These are phyloP conservation scores for Agriopis leucophaearia DNA, from an alignment of 2,888 invertebrate species.

Conservation along the genomic window DNA sequence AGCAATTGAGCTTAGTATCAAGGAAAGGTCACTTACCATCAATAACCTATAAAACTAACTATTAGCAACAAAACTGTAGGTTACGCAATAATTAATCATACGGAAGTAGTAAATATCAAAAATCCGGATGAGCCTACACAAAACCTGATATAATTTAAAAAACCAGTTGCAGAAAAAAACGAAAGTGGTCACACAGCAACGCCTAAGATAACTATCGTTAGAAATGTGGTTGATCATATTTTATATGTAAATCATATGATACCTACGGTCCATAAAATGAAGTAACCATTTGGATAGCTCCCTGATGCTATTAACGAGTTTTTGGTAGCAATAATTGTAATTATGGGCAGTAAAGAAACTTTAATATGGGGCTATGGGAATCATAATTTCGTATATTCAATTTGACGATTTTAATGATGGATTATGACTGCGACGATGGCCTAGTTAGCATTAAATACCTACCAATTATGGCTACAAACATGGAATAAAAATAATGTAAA, in stretches of 20 bases:
- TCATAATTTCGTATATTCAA: not conserved
- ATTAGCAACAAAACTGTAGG: not conserved
- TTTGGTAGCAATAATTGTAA: slow-evolving; percentile 20
- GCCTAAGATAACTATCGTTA: slow-evolving; percentile 17
- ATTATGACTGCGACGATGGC: not conserved
- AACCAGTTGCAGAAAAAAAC: slow-evolving; percentile 51
- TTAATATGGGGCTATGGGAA: slow-evolving; percentile 8
- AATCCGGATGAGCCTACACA: slow-evolving; percentile 44
- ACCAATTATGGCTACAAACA: not conserved
- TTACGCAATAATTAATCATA: slow-evolving; percentile 31
- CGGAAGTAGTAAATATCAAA: slow-evolving; percentile 34
- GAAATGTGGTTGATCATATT: slow-evolving; percentile 23
- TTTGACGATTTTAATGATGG: slow-evolving; percentile 5
- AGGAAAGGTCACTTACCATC: slow-evolving; percentile 18
- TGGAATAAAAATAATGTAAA: not conserved
- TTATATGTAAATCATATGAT: slow-evolving; percentile 16
- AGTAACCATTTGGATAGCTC: slow-evolving; percentile 13
- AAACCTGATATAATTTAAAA: slow-evolving; percentile 43
- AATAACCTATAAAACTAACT: not conserved
- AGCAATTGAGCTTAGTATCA: not conserved
- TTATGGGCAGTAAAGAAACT: slow-evolving; percentile 15
- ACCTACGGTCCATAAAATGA: slow-evolving; percentile 15
- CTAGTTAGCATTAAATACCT: not conserved
- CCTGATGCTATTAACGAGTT: not conserved
- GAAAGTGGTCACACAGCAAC: slow-evolving; percentile 50